Conservation (phyloP, 2,113 vertebrate species). For the Gobio gobio region DNA sequence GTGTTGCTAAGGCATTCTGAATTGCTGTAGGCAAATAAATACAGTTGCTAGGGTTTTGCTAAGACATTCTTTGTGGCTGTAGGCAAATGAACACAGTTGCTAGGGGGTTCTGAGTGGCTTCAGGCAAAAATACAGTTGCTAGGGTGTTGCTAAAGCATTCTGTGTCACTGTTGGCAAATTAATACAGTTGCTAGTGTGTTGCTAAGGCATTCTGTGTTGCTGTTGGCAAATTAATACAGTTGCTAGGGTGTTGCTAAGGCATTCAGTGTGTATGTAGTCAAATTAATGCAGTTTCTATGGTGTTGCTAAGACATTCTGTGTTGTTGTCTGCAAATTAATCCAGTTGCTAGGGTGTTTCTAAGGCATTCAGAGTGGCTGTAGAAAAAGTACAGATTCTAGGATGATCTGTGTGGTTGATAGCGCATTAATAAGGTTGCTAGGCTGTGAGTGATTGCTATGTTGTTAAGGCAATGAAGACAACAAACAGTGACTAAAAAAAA, state of each 20-base stretch:
- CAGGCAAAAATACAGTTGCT: no score
- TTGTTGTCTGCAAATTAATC: not conserved
- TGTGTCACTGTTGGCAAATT: not conserved
- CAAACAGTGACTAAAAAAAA: no score
- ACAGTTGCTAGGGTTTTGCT: not conserved
- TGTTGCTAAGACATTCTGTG: not conserved
- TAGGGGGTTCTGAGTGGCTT: not conserved
- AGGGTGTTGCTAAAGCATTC: not conserved
- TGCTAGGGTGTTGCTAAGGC: not conserved
- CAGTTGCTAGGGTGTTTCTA: not conserved
- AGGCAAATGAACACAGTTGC: not conserved
- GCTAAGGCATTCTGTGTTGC: not conserved
- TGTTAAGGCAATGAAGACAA: no score
- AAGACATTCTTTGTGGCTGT: not conserved
- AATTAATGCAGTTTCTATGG: not conserved
- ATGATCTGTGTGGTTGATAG: no score
- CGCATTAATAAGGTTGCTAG: no score
- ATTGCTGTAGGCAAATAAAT: not conserved
- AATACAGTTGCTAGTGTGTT: not conserved
- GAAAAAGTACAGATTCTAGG: no score
- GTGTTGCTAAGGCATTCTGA: not conserved
- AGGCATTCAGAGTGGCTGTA: not conserved
- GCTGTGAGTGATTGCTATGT: no score
- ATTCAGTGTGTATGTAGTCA: not conserved
- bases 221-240: not conserved